phyloP scores from a whole-genome alignment of 2,113 vertebrate genomes.

The Passer montanus region DNA sequence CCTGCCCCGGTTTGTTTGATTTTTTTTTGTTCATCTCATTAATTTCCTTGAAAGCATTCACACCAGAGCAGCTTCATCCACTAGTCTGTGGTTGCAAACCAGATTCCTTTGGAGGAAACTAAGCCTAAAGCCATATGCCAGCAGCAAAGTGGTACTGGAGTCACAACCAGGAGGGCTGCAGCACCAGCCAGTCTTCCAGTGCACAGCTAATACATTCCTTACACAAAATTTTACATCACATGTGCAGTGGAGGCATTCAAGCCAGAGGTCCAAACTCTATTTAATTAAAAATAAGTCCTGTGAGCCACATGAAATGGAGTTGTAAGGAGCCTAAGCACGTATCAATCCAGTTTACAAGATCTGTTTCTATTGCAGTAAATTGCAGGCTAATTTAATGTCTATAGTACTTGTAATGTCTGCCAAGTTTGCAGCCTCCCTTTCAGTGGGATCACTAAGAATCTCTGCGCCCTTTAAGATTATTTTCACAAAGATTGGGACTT shows the following conservation, averaged over 20 bases:
- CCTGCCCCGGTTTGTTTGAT: not conserved
- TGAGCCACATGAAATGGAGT: slow-evolving; percentile 41
- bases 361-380: not conserved
- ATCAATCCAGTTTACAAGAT: not conserved
- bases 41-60: slow-evolving; percentile 12
- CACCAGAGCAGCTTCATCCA: not conserved
- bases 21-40: not conserved
- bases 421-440: not conserved
- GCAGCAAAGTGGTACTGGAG: not conserved
- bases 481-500: not conserved
- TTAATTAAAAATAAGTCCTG: slow-evolving; percentile 53
- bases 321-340: slow-evolving; percentile 16
- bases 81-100: not conserved
- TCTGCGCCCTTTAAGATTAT: not conserved
- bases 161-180: not conserved
- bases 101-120: slow-evolving; percentile 1
- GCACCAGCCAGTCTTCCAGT: not conserved
- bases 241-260: not conserved
- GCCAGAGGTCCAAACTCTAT: slow-evolving; percentile 18
- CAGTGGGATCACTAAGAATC: not conserved
- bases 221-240: not conserved
- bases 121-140: not conserved
- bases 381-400: not conserved
- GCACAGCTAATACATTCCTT: not conserved
- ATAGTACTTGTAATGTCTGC: not conserved